Evolutionary conservation across 2,888 invertebrate genomes (phyloP), one percentile per base, ranked within the genome.

Genomic region (Megastigmus dorsalis): DNA sequence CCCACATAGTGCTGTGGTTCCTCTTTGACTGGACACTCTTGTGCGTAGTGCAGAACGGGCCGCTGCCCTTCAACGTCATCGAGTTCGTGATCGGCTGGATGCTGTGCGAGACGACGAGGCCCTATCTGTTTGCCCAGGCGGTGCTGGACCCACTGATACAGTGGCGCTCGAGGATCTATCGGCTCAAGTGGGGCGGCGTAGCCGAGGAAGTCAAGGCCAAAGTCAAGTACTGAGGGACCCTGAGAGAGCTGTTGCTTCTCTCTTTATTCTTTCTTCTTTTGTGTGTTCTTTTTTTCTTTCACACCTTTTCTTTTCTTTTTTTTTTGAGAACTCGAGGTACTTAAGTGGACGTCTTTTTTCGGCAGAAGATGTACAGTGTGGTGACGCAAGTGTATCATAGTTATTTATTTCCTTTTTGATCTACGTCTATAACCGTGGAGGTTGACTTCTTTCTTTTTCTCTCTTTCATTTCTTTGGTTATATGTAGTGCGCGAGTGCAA

Each of bases 81-180:
- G 97, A 98, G 88, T 99, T 97, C 87, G 93, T 98, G 65, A 92
- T 97, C 69, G 97, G 95, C 33, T 99, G 99, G 99, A 89, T 97
- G 83, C 94, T 98, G 89, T 93, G 97, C 77, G 99, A 99, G 90
- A 90, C 93, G 62, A 94, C 95, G 81, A 95, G 98, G 77, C 95
- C 98, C 3, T 95, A 96, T 85, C 91, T 98, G 77, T 95, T 97
- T 88, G 90, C 95, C 41, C 93, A 93, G 83, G 97, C 98, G 41
- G 90, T 99, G 69, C 91, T 95, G 84, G 93, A 95, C 88, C 96
- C 97, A 0, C 92, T 94, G 77, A 97, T 99, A 83, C 92, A 93
- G 87, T 99, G 99, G 99, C 92, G 98, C 84, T 94, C 96, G 84
- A 93, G 97, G 84, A 92, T 93, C 81, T 99, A 96, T 89, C 93